Evolutionary conservation across 2,113 vertebrate genomes (phyloP).

Genomic region (Formicarius rufipectus): DNA sequence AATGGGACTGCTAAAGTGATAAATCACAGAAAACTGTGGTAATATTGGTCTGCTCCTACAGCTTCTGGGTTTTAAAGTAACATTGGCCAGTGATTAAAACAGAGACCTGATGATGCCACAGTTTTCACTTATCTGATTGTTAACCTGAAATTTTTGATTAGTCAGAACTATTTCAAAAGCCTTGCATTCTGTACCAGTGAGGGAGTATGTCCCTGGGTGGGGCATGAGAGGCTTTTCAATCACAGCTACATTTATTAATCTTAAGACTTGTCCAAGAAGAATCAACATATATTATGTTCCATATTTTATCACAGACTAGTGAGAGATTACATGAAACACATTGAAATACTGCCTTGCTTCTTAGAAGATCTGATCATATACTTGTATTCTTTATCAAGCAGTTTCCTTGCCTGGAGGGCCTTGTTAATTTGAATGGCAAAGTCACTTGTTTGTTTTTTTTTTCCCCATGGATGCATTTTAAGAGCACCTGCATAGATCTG

Average conservation of each 20-base stretch:
- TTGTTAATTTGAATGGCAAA: background rate
- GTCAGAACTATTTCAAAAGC: background rate
- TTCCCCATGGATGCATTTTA: background rate
- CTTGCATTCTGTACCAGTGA: background rate
- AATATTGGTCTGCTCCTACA: background rate
- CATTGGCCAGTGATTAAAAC: background rate
- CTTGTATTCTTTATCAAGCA: background rate
- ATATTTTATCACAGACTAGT: background rate
- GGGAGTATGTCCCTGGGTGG: background rate
- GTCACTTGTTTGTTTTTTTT: too few relatives aligned
- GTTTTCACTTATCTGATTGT: background rate
- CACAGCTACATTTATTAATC: background rate
- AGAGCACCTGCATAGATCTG: background rate
- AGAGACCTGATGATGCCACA: background rate
- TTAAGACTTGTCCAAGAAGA: background rate
- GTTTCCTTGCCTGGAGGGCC: background rate
- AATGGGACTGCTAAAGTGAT: background rate
- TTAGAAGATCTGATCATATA: background rate
- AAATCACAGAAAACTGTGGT: background rate
- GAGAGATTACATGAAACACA: background rate
- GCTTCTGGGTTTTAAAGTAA: background rate
- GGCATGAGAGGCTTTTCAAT: background rate
- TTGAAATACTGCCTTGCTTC: background rate
- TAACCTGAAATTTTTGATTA: background rate
- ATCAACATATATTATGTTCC: background rate